Evolutionary conservation across 2,113 vertebrate species (phyloP), one percentile per base, ranked within the genome.

Genomic region (Pardalotus punctatus): DNA sequence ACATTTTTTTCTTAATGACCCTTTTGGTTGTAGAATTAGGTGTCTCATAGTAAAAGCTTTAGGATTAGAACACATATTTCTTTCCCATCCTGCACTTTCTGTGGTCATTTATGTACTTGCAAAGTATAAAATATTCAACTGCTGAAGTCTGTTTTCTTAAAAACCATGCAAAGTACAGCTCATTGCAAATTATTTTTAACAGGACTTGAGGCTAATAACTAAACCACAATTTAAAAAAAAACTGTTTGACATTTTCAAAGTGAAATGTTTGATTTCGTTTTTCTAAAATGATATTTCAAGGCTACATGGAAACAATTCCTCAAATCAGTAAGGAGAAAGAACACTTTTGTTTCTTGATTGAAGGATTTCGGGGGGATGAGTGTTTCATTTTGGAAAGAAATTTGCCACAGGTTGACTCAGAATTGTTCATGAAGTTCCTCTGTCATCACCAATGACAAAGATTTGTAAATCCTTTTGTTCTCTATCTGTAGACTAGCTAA

Each of bases 1-100:
- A 21, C 0, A 0, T 4, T 22, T 40, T 86, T 67, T 74, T 56
- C 25, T 65, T 25, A 54, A 40, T 28, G 10, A 47, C 3, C 2
- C 2, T 4, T 66, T 81, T 51, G 3, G 5, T 47, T 92, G 42
- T 40, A 38, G 66, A 91, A 73, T 61, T 40, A 80, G 25, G 18
- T 23, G 25, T 54, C 35, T 87, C 35, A 71, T 3, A 42, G 17
- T 38, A 65, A 36, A 87, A 83, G 3, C 2, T 1, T 31, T 54
- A 62, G 57, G 31, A 56, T 79, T 40, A 38, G 12, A 57, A 61
- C 1, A 7, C 6, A 1, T 21, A 13, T 51, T 82, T 80, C 21
- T 77, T 72, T 42, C 22, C 24, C 18, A 48, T 73, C 6, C 27
- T 82, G 11, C 5, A 53, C 7, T 54, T 93, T 80, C 36, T 72